A percentile compares a stretch with the other conserved stretches of the same genome.
These are phyloP conservation scores for Chrysocyon brachyurus DNA, from an alignment of 2,797 vertebrate species.

Conservation along the genomic window DNA sequence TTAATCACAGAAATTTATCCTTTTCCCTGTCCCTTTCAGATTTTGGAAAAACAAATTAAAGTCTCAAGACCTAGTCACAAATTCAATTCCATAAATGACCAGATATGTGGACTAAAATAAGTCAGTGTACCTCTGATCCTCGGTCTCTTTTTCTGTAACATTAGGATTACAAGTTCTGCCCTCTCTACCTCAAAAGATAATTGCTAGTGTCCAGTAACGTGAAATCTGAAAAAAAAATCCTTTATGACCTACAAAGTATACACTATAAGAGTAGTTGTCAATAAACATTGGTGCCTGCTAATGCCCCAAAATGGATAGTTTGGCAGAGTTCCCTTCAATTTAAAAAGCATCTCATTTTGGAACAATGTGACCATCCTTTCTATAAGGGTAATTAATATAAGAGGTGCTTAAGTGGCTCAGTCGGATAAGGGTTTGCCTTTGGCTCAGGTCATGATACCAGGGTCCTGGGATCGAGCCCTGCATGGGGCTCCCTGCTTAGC, in stretches of 20 bases:
- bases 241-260: conserved; percentile 33
- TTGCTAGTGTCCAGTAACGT: not conserved
- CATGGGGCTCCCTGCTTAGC: too few relatives aligned
- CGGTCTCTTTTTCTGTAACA: conserved; percentile 60
- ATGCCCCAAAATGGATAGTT: not conserved
- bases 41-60: conserved; percentile 53
- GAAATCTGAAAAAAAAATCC: conserved; percentile 37
- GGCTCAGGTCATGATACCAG: too few relatives aligned
- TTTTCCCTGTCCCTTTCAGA: conserved; percentile 27
- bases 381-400: not conserved
- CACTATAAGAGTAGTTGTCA: not conserved
- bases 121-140: conserved; percentile 34
- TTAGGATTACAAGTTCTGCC: conserved; percentile 52
- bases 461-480: too few relatives aligned
- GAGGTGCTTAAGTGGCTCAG: not conserved
- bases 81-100: conserved; percentile 36
- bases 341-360: conserved; percentile 51
- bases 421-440: too few relatives aligned
- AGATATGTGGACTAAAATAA: not conserved
- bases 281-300: conserved; percentile 7
- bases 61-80: conserved; percentile 37
- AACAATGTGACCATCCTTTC: not conserved
- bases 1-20: conserved; percentile 26
- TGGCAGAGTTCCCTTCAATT: conserved; percentile 21
- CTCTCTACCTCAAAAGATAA: conserved; percentile 41